phyloP scores from a whole-genome alignment of 2,113 vertebrate species.

The Amphilophus citrinellus region DNA sequence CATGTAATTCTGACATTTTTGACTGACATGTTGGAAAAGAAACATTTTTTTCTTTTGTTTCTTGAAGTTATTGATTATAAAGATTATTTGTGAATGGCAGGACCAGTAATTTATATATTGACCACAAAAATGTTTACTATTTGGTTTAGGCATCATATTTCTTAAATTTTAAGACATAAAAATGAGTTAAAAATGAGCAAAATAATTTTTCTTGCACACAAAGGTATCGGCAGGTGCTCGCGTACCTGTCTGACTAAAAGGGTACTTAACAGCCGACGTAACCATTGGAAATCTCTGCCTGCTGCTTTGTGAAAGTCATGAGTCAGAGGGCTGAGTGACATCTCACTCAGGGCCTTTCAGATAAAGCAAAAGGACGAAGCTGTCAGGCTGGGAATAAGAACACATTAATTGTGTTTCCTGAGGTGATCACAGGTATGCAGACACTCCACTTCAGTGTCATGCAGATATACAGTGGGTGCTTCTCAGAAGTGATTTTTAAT shows the following conservation, averaged over 20 bases:
- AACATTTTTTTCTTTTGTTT: background rate
- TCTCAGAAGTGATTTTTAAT: background rate
- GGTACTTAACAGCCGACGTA: background rate
- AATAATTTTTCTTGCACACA: background rate
- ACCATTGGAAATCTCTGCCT: background rate
- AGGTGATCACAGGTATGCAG: background rate
- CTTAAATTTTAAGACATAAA: background rate
- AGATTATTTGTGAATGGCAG: background rate
- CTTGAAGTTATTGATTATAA: background rate
- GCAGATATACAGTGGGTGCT: background rate
- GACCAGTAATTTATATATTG: background rate
- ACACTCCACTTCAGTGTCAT: background rate
- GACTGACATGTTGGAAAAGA: background rate
- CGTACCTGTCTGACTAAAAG: constrained; percentile 20
- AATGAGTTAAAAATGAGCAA: background rate
- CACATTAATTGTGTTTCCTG: constrained; percentile 14
- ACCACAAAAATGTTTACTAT: background rate
- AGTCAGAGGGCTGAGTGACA: background rate
- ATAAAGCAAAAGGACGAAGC: background rate
- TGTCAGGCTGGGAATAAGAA: background rate
- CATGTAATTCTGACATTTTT: background rate
- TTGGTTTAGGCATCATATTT: background rate
- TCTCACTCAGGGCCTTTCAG: constrained; percentile 15
- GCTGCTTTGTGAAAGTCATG: background rate
- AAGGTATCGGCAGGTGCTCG: background rate